These are phyloP conservation scores for Sipha maydis DNA, from an alignment of 2,888 invertebrate genomes.

Conservation along the genomic window DNA sequence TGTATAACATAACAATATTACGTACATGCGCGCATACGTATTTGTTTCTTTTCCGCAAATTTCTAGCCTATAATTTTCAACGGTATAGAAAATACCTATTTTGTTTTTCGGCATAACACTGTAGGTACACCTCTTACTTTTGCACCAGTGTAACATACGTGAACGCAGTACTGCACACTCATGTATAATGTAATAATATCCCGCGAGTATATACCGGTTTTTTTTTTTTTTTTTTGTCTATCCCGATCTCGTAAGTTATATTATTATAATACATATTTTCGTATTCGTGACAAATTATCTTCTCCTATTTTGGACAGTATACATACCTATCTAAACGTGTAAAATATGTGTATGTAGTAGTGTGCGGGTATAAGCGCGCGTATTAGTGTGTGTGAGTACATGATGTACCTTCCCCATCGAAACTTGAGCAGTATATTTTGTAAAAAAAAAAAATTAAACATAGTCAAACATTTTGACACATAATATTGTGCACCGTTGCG, in stretches of 20 bases:
- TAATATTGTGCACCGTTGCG: too few relatives aligned
- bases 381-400: too few relatives aligned
- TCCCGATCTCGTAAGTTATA: neutral
- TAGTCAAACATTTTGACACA: too few relatives aligned
- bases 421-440: neutral
- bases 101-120: too few relatives aligned
- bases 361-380: too few relatives aligned
- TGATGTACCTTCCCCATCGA: neutral
- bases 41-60: too few relatives aligned
- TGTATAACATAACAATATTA: too few relatives aligned
- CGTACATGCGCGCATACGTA: too few relatives aligned
- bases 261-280: conserved; percentile 6
- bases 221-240: neutral
- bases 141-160: neutral
- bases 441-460: too few relatives aligned
- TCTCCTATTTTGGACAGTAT: neutral
- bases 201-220: neutral
- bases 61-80: too few relatives aligned
- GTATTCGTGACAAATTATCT: conserved; percentile 39
- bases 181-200: neutral
- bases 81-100: too few relatives aligned
- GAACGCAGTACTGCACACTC: neutral
- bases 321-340: neutral
- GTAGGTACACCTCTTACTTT: neutral
- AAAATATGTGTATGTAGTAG: neutral